Percentiles rank a stretch among this genome's conserved stretches.
phyloP scores from a whole-genome alignment of 1,140 invertebrate species.

The Brachionus manjavacas region DNA sequence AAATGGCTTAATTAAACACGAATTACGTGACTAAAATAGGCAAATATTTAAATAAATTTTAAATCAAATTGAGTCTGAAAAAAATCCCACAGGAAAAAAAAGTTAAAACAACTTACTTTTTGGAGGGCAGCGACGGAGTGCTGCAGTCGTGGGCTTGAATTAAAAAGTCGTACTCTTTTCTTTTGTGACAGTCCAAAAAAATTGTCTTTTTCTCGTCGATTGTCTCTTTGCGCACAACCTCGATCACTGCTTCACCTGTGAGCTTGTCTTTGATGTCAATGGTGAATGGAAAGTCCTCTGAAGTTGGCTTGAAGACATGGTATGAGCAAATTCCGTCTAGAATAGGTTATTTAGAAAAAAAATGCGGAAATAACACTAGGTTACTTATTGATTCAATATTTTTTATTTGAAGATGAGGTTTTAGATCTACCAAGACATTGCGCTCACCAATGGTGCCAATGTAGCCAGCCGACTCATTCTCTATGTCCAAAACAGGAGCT shows the following conservation, averaged over 20 bases:
- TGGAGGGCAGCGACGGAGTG: constrained; percentile 20
- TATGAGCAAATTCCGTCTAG: constrained; percentile 41
- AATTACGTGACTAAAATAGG: no score
- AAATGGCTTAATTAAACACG: no score
- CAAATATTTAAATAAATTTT: no score
- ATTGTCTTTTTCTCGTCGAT: background rate
- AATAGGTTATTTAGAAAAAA: background rate
- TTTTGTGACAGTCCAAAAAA: constrained; percentile 29
- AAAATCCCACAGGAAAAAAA: background rate
- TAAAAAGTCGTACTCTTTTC: constrained; percentile 29
- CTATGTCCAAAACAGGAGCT: constrained; percentile 6
- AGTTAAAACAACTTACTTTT: background rate
- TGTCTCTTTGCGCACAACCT: background rate
- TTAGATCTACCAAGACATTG: constrained; percentile 29
- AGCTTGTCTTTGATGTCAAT: constrained; percentile 31
- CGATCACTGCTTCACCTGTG: constrained; percentile 25
- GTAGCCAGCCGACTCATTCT: constrained; percentile 11
- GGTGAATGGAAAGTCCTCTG: constrained; percentile 25
- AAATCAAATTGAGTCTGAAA: no score
- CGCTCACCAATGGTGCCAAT: constrained; percentile 5
- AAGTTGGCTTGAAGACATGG: constrained; percentile 33
- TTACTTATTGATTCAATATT: constrained; percentile 41
- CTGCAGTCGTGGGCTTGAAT: constrained; percentile 35
- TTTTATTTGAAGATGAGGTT: constrained; percentile 38
- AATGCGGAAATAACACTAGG: background rate